These are phyloP conservation scores for Zeuzera pyrina DNA, from an alignment of 2,888 invertebrate species.

Conservation along the genomic window DNA sequence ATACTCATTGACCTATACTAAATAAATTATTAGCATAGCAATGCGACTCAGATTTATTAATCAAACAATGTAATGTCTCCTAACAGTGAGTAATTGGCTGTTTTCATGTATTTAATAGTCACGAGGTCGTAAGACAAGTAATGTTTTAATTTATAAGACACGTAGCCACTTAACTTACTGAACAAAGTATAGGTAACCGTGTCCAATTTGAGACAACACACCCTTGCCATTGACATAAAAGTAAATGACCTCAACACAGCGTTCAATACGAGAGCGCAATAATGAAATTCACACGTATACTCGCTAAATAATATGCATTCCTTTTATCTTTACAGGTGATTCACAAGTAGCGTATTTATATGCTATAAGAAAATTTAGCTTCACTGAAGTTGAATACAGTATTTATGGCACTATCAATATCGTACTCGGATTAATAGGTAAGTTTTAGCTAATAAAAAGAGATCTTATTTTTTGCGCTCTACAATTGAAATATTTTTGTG, in stretches of 20 bases:
- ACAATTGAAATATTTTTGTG: not conserved
- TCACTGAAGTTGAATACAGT: constrained; percentile 63
- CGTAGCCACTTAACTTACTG: too few species aligned
- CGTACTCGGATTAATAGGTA: constrained; percentile 55
- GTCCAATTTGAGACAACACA: constrained; percentile 18
- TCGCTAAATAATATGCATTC: not conserved
- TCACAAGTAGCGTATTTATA: constrained; percentile 65
- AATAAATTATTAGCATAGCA: too few species aligned
- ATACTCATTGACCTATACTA: too few species aligned
- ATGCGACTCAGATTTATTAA: too few species aligned
- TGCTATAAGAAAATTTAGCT: constrained; percentile 57
- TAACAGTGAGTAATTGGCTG: too few species aligned
- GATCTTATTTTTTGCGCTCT: not conserved
- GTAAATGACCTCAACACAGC: constrained; percentile 12
- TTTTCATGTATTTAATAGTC: too few species aligned
- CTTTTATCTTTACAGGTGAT: constrained; percentile 50
- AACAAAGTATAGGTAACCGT: constrained; percentile 12
- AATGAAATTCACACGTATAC: too few species aligned
- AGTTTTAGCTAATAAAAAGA: constrained; percentile 20
- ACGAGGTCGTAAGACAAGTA: too few species aligned
- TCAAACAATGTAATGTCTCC: too few species aligned
- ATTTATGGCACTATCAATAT: constrained; percentile 61
- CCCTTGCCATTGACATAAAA: constrained; percentile 21
- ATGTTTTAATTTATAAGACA: too few species aligned
- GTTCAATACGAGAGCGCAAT: too few species aligned